These are phyloP conservation scores for Coendou prehensilis DNA, from an alignment of 2,797 vertebrate species.

Conservation along the genomic window DNA sequence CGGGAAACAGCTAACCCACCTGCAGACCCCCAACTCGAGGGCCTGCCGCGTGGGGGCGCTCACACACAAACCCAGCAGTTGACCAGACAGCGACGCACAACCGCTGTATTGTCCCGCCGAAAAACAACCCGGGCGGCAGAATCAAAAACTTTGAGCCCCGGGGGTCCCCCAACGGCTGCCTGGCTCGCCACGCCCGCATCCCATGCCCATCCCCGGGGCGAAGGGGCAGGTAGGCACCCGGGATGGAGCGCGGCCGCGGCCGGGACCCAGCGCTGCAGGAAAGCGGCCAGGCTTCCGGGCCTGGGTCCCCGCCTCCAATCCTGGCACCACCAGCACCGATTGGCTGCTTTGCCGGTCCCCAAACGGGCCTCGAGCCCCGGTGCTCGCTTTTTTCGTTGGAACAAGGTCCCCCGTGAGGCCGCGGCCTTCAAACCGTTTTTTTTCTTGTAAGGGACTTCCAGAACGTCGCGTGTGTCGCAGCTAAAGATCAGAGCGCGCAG, in stretches of 20 bases:
- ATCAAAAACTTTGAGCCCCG: background rate
- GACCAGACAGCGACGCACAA: background rate
- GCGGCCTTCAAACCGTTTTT: constrained; percentile 68
- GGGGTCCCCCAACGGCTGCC: background rate
- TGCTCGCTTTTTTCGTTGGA: constrained; percentile 76
- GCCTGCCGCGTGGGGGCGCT: constrained; percentile 62
- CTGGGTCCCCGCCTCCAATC: background rate
- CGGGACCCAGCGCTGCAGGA: background rate
- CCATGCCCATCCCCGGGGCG: background rate
- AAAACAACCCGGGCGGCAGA: background rate
- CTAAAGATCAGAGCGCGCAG: background rate
- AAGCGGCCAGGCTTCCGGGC: background rate
- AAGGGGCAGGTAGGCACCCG: background rate
- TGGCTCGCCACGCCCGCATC: background rate
- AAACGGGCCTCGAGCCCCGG: accelerated
- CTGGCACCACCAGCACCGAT: background rate
- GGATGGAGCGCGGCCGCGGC: background rate
- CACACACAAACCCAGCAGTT: background rate
- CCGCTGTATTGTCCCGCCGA: background rate
- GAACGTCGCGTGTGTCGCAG: background rate
- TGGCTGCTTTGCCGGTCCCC: background rate
- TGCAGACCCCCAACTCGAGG: background rate
- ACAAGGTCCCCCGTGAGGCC: background rate
- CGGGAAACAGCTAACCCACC: background rate
- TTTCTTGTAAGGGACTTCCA: background rate